Conservation (phyloP, 2,797 vertebrate genomes). For the Manis javanica region DNA sequence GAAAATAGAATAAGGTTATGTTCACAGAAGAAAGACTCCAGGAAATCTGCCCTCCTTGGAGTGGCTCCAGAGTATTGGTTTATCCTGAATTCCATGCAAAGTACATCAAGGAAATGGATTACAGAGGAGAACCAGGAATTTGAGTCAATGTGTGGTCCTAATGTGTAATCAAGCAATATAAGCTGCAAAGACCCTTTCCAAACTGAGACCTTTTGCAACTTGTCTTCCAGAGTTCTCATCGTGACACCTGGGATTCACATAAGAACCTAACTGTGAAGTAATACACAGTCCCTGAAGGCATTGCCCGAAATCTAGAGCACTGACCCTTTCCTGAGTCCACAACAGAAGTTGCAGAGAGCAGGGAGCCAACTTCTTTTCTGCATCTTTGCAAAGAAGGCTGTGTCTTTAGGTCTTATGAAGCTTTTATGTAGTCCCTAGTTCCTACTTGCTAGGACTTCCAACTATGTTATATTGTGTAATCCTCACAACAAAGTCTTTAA, state of each 20-base stretch:
- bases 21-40: background rate
- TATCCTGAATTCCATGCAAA: background rate
- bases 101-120: background rate
- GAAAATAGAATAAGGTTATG: background rate
- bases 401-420: background rate
- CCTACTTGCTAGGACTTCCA: background rate
- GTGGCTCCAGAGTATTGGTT: background rate
- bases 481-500: background rate
- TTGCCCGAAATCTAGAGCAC: background rate
- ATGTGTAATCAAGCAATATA: background rate
- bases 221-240: background rate
- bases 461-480: background rate
- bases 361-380: background rate
- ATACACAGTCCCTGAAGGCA: background rate
- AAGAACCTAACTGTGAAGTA: background rate
- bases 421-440: background rate
- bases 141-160: background rate
- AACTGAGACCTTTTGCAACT: background rate
- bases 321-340: background rate
- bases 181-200: background rate
- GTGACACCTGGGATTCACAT: background rate
- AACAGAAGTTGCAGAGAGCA: background rate
- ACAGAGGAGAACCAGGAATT: background rate
- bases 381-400: background rate
- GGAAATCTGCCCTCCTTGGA: background rate